Percentiles rank a stretch among this genome's conserved stretches.
Evolutionary conservation across 1,140 invertebrate genomes (phyloP).

Genomic region (Tribolium madens): DNA sequence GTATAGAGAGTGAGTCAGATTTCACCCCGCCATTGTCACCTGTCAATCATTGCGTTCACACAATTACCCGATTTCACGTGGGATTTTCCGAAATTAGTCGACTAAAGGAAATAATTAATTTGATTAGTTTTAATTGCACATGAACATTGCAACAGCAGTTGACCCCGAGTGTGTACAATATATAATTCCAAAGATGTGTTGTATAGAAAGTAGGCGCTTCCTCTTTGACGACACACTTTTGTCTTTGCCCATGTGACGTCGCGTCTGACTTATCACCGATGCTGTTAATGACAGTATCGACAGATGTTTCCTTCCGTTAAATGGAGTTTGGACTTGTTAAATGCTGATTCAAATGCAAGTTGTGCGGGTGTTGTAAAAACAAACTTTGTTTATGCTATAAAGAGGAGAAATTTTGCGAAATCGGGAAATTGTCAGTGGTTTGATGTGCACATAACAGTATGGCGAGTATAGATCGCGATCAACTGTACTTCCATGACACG

Average conservation of each 20-base stretch:
- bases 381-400: neutral
- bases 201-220: constrained; percentile 40
- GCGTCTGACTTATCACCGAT: neutral
- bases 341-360: neutral
- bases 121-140: constrained; percentile 16
- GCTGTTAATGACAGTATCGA: constrained; percentile 11
- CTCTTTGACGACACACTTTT: constrained; percentile 40
- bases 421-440: neutral
- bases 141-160: constrained; percentile 19
- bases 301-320: constrained; percentile 10
- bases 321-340: neutral
- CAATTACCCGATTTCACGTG: constrained; percentile 24
- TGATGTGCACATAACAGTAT: constrained; percentile 22
- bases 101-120: constrained; percentile 6
- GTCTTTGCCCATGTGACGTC: neutral
- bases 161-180: constrained; percentile 11
- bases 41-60: neutral
- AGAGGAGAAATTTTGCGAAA: neutral
- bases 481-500: constrained; percentile 25
- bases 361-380: neutral
- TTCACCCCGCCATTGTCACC: neutral
- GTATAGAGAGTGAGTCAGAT: constrained; percentile 8
- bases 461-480: constrained; percentile 3
- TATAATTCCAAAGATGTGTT: constrained; percentile 1
- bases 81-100: constrained; percentile 33